Evolutionary conservation across 1,140 invertebrate genomes (phyloP).

Genomic region (Thereuonema tuberculata): DNA sequence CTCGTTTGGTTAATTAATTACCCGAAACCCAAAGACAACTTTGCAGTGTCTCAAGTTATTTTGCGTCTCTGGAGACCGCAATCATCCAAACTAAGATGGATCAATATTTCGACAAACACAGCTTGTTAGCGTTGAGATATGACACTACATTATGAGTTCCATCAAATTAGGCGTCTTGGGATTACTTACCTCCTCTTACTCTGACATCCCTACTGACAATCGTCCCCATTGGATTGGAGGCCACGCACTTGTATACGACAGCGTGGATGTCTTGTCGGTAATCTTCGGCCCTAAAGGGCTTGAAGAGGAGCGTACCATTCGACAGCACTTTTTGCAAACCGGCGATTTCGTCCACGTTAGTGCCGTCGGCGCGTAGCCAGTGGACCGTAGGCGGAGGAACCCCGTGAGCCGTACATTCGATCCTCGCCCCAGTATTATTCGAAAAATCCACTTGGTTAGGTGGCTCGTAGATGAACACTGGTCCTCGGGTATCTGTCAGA

Average conservation of each 20-base stretch:
- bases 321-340: background rate
- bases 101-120: too few species aligned
- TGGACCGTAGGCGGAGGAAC: slow-evolving; percentile 81
- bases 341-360: background rate
- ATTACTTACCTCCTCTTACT: background rate
- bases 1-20: too few species aligned
- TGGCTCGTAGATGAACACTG: slow-evolving; percentile 81
- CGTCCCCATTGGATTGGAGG: background rate
- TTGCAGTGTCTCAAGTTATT: too few species aligned
- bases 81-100: too few species aligned
- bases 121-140: too few species aligned
- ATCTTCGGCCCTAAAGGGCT: background rate
- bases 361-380: background rate
- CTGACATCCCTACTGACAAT: background rate
- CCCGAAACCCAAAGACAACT: too few species aligned
- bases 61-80: too few species aligned
- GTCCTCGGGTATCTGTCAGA: slow-evolving; percentile 44
- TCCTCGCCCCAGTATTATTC: slow-evolving; percentile 80
- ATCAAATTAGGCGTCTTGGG: too few species aligned
- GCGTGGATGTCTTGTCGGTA: background rate
- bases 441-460: slow-evolving; percentile 82
- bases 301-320: background rate
- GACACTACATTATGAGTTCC: too few species aligned
- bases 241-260: background rate
- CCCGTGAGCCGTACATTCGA: slow-evolving; percentile 81